A percentile compares a stretch with the other conserved stretches of the same genome.
Evolutionary conservation across 2,113 vertebrate genomes (phyloP).

Genomic region (Cebidichthys violaceus): DNA sequence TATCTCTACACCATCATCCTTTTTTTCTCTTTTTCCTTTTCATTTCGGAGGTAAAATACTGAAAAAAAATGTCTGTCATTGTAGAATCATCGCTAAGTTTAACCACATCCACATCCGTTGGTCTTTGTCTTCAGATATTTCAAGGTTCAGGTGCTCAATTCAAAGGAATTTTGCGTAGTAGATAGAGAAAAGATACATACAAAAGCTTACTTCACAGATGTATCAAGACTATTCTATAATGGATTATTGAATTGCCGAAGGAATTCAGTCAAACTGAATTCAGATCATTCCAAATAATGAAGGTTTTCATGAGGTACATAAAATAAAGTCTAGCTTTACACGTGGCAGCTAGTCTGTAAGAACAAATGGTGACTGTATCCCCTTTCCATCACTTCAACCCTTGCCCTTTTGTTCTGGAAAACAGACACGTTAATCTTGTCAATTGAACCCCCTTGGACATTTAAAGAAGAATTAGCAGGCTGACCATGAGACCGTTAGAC

Average conservation of each 20-base stretch:
- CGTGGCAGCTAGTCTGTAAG: neutral
- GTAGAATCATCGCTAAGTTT: neutral
- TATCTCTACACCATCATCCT: slow-evolving; percentile 51
- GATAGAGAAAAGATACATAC: neutral
- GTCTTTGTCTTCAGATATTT: neutral
- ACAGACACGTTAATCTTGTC: slow-evolving; percentile 25
- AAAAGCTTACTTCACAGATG: neutral
- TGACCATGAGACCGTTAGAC: slow-evolving; percentile 14
- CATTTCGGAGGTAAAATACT: slow-evolving; percentile 16
- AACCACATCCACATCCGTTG: neutral
- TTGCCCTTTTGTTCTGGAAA: slow-evolving; percentile 16
- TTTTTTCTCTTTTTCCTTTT: slow-evolving; percentile 22
- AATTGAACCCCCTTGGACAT: neutral
- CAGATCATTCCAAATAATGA: neutral
- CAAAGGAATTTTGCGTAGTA: neutral
- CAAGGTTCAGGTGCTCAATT: neutral
- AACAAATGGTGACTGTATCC: neutral
- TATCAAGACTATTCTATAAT: neutral
- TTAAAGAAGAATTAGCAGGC: slow-evolving; percentile 30
- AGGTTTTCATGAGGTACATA: slow-evolving; percentile 4
- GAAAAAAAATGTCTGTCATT: neutral
- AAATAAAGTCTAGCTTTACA: neutral
- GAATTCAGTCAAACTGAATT: slow-evolving; percentile 5
- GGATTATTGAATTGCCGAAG: neutral
- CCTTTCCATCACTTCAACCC: neutral